Conservation (phyloP, 2,797 vertebrate genomes). For the Clarias laeviceps region DNA sequence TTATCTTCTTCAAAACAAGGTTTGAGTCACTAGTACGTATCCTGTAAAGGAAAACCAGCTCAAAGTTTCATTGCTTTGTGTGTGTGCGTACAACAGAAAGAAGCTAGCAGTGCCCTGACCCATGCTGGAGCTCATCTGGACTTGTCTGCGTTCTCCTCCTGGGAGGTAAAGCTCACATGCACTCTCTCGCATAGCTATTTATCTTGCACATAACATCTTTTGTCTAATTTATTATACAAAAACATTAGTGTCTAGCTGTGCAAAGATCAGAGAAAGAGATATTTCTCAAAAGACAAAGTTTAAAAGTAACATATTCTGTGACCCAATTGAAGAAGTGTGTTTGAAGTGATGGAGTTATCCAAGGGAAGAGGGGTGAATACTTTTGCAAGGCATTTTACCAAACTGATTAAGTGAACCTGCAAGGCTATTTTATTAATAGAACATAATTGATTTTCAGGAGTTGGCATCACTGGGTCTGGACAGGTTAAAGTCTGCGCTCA, state of each 20-base stretch:
- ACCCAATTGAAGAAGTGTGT: background rate
- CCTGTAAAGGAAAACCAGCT: background rate
- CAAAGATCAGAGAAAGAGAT: background rate
- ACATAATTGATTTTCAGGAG: slow-evolving; percentile 75
- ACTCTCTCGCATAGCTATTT: too few relatives aligned
- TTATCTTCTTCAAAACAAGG: background rate
- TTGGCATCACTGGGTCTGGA: slow-evolving; percentile 96
- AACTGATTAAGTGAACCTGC: background rate
- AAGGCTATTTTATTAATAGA: background rate
- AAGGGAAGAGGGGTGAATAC: background rate
- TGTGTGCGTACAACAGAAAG: slow-evolving; percentile 80
- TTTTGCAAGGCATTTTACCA: background rate
- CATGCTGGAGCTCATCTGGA: slow-evolving; percentile 96
- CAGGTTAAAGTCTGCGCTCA: slow-evolving; percentile 94
- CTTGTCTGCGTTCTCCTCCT: slow-evolving; percentile 96
- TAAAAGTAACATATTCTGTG: background rate
- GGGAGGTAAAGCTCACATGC: slow-evolving; percentile 82
- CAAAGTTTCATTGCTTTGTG: background rate
- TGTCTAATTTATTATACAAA: background rate
- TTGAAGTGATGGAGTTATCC: background rate
- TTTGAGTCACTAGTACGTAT: background rate
- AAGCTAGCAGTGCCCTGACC: slow-evolving; percentile 94
- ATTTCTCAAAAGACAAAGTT: background rate
- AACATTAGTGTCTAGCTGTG: background rate
- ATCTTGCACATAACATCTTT: background rate